Evolutionary conservation across 2,888 invertebrate species (phyloP).

Genomic region (Magallana nippona): DNA sequence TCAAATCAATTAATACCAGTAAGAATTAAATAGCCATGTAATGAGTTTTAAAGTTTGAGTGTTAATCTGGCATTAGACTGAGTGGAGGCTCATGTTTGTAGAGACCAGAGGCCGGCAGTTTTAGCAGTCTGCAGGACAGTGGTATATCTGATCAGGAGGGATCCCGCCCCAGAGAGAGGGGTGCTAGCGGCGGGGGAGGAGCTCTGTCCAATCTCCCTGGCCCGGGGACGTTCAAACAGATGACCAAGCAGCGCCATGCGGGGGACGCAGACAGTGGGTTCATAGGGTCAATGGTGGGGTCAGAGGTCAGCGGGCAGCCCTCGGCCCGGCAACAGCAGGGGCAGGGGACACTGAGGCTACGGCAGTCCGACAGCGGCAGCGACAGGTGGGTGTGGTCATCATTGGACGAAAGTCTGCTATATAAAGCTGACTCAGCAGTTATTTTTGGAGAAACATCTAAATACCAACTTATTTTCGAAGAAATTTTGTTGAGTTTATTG

Average conservation of each 20-base stretch:
- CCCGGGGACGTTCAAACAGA: conserved; percentile 73
- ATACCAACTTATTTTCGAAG: no score
- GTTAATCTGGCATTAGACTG: conserved; percentile 2
- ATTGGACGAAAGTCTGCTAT: no score
- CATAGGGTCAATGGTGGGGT: conserved; percentile 73
- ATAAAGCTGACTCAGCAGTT: no score
- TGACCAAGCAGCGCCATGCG: conserved; percentile 68
- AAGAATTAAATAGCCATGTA: conserved; percentile 15
- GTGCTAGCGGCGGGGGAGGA: conserved; percentile 57
- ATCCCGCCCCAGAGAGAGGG: conserved; percentile 53
- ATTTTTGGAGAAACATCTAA: no score
- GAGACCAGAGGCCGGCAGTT: conserved; percentile 66
- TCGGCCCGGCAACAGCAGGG: conserved; percentile 57
- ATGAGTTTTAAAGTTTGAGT: not conserved
- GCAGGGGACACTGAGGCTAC: conserved; percentile 59
- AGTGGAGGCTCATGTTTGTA: conserved; percentile 45
- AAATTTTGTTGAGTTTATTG: no score
- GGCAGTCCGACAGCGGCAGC: conserved; percentile 45
- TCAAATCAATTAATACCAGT: not conserved
- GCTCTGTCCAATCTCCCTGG: conserved; percentile 69
- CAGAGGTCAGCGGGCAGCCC: conserved; percentile 66
- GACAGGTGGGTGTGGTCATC: conserved; percentile 1
- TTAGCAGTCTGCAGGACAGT: conserved; percentile 70
- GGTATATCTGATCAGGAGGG: conserved; percentile 70
- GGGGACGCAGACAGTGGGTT: conserved; percentile 75